Evolutionary conservation across 2,888 invertebrate species (phyloP).

Genomic region (Agrotis segetum): DNA sequence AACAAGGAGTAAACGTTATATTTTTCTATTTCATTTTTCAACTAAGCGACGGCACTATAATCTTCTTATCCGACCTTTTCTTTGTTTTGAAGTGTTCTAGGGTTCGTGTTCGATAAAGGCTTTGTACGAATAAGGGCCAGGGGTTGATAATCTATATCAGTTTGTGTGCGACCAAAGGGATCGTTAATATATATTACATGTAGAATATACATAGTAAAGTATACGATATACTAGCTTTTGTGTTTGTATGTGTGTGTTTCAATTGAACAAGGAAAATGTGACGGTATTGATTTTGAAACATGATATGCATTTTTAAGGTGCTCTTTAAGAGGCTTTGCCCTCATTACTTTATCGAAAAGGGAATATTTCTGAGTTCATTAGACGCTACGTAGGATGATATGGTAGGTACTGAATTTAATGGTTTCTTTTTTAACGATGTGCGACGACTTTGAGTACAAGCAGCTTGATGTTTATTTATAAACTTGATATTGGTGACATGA

Average conservation of each 20-base stretch:
- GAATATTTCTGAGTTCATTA: constrained; percentile 41
- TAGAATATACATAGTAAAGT: constrained; percentile 22
- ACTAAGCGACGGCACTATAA: constrained; percentile 76
- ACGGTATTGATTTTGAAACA: constrained; percentile 66
- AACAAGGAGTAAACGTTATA: constrained; percentile 61
- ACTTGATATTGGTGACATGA: neutral
- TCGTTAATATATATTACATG: constrained; percentile 72
- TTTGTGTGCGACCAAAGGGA: constrained; percentile 79
- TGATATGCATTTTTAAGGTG: constrained; percentile 65
- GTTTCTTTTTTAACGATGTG: constrained; percentile 32
- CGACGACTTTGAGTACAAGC: constrained; percentile 11
- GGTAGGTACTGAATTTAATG: constrained; percentile 16
- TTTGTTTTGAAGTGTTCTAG: constrained; percentile 84
- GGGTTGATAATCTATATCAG: constrained; percentile 86
- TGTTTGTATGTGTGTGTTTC: constrained; percentile 62
- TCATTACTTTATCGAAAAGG: constrained; percentile 17
- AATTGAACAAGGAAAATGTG: constrained; percentile 61
- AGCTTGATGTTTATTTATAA: constrained; percentile 14
- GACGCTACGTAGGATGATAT: neutral
- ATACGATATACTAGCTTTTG: constrained; percentile 26
- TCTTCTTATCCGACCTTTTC: constrained; percentile 82
- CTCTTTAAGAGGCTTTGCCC: constrained; percentile 11
- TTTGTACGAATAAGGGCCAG: constrained; percentile 77
- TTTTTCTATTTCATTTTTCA: constrained; percentile 75
- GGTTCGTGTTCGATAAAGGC: constrained; percentile 77